Evolutionary conservation across 2,113 vertebrate species (phyloP), one percentile per base, ranked within the genome.

Genomic region (Scytalopus superciliaris): DNA sequence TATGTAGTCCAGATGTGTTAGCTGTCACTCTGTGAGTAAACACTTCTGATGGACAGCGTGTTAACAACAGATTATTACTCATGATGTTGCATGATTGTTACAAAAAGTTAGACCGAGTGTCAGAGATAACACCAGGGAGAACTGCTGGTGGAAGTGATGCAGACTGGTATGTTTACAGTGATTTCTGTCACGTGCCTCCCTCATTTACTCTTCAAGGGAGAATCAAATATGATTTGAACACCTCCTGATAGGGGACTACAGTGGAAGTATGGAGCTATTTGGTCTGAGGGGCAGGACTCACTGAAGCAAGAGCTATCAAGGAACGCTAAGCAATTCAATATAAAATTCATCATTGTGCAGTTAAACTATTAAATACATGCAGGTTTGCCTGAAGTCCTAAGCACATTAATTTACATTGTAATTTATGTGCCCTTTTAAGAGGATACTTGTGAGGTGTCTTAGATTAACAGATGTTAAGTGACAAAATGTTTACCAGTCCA

Each of bases 11-110:
- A 97, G 97, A 97, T 97, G 89, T 93, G 90, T 91, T 93, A 79
- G 88, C 94, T 97, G 96, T 96, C 96, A 96, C 88, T 78, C 66
- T 77, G 55, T 85, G 96, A 95, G 93, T 97, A 98, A 98, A 98
- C 96, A 97, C 30, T 77, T 60, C 88, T 97, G 94, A 98, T 92
- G 91, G 97, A 97, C 96, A 96, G 84, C 19, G 94, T 97, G 96
- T 94, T 97, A 97, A 78, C 95, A 96, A 93, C 92, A 97, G 94
- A 80, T 91, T 95, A 89, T 96, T 95, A 95, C 85, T 92, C 96
- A 95, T 68, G 84, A 95, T 92, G 90, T 82, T 96, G 77, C 55
- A 84, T 35, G 77, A 80, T 39, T 72, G 86, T 83, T 96, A 93
- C 94, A 94, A 37, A 87, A 92, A 94, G 93, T 73, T 79, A 90